Evolutionary conservation across 2,888 invertebrate species (phyloP).

Genomic region (Clistopyga incitator): DNA sequence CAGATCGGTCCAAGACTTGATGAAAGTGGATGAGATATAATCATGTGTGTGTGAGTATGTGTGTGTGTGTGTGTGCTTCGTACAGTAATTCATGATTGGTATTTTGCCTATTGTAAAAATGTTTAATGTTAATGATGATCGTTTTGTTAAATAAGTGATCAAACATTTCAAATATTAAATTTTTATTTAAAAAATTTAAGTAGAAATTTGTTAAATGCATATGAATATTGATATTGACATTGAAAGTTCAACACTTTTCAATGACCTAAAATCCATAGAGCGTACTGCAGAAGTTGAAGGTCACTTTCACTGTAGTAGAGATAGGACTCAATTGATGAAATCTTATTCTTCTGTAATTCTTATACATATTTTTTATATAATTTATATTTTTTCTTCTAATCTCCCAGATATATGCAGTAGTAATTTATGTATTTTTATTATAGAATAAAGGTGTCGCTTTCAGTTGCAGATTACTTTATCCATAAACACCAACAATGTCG

Average conservation of each 20-base stretch:
- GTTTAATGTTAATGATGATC: too few relatives aligned
- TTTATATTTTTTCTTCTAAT: background rate
- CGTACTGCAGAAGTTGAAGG: conserved; percentile 74
- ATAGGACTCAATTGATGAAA: background rate
- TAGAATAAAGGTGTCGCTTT: conserved; percentile 36
- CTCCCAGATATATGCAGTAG: too few relatives aligned
- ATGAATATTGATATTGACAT: background rate
- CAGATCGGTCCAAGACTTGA: too few relatives aligned
- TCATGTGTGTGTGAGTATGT: background rate
- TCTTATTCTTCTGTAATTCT: background rate
- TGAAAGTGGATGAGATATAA: background rate
- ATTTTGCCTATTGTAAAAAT: too few relatives aligned
- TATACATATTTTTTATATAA: background rate
- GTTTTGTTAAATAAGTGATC: too few relatives aligned
- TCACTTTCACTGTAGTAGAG: conserved; percentile 34
- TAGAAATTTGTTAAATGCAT: too few relatives aligned
- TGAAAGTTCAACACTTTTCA: conserved; percentile 59
- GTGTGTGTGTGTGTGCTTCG: too few relatives aligned
- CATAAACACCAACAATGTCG: conserved; percentile 76
- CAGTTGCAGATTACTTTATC: conserved; percentile 63
- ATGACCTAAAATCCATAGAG: conserved; percentile 77
- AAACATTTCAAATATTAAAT: too few relatives aligned
- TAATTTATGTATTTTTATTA: background rate
- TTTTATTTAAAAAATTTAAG: too few relatives aligned
- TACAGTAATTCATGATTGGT: too few relatives aligned